Percentiles rank a stretch among this genome's conserved stretches.
phyloP scores from a whole-genome alignment of 2,797 vertebrate genomes.

The Cetoscarus ocellatus region DNA sequence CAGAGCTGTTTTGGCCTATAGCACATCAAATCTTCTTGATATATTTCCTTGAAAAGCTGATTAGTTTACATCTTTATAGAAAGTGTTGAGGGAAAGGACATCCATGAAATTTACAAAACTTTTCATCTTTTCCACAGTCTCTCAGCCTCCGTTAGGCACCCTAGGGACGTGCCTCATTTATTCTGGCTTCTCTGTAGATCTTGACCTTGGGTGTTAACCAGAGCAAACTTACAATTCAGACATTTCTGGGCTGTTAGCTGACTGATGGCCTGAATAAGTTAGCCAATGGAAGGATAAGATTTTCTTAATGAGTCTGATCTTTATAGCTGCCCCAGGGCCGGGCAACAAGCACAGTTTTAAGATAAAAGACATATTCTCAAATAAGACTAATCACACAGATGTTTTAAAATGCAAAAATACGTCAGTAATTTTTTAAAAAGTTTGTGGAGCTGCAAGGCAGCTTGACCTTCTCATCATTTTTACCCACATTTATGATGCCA shows the following conservation, averaged over 20 bases:
- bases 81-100: slow-evolving; percentile 18
- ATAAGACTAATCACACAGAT: no score
- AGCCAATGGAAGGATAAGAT: slow-evolving; percentile 29
- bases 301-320: slow-evolving; percentile 22
- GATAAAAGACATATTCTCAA: no score
- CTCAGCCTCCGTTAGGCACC: slow-evolving; percentile 43
- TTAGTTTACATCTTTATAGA: slow-evolving; percentile 29
- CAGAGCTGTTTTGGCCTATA: not conserved
- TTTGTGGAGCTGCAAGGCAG: no score
- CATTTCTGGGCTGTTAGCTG: slow-evolving; percentile 61
- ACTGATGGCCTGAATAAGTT: slow-evolving; percentile 38
- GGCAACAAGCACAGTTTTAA: no score
- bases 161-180: slow-evolving; percentile 73
- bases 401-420: no score
- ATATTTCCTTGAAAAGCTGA: slow-evolving; percentile 9
- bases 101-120: slow-evolving; percentile 24
- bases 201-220: slow-evolving; percentile 71
- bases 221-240: slow-evolving; percentile 43
- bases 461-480: no score
- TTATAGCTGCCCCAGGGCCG: slow-evolving; percentile 7
- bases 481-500: no score
- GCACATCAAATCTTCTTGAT: slow-evolving; percentile 1
- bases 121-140: slow-evolving; percentile 57
- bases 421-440: no score
- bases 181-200: slow-evolving; percentile 53